Conservation (phyloP, 1,140 invertebrate species). For the Camponotus floridanus region DNA sequence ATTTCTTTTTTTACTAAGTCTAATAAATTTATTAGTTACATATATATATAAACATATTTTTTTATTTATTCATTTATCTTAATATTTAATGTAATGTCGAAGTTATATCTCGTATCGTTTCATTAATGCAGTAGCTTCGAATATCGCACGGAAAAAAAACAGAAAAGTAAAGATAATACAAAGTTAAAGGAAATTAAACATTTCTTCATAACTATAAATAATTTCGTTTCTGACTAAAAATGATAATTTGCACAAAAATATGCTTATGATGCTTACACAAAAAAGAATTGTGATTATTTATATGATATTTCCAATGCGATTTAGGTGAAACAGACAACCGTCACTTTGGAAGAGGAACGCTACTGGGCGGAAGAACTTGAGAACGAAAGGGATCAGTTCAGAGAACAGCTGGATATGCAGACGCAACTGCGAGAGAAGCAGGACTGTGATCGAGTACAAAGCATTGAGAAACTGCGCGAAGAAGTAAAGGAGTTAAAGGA, state of each 20-base stretch:
- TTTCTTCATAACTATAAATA: neutral
- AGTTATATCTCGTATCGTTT: neutral
- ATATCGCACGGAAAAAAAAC: neutral
- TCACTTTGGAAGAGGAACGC: slow-evolving; percentile 82
- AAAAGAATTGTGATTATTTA: neutral
- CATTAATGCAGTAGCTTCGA: slow-evolving; percentile 1
- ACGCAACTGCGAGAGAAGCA: slow-evolving; percentile 76
- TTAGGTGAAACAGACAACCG: slow-evolving; percentile 81
- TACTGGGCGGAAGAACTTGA: slow-evolving; percentile 83
- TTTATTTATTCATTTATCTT: neutral
- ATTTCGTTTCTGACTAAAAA: neutral
- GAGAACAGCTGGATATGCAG: slow-evolving; percentile 78
- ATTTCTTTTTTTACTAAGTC: too few relatives aligned
- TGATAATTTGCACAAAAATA: too few relatives aligned
- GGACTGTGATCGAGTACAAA: slow-evolving; percentile 73
- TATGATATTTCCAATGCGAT: neutral
- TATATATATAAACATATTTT: neutral
- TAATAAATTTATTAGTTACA: neutral
- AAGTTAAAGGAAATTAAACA: neutral
- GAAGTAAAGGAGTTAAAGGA: slow-evolving; percentile 84
- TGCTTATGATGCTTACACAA: neutral
- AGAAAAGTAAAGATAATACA: neutral
- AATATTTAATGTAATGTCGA: neutral
- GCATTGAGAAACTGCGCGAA: slow-evolving; percentile 76
- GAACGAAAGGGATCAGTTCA: slow-evolving; percentile 81